phyloP scores from a whole-genome alignment of 2,113 vertebrate genomes.

The Dipodomys merriami region DNA sequence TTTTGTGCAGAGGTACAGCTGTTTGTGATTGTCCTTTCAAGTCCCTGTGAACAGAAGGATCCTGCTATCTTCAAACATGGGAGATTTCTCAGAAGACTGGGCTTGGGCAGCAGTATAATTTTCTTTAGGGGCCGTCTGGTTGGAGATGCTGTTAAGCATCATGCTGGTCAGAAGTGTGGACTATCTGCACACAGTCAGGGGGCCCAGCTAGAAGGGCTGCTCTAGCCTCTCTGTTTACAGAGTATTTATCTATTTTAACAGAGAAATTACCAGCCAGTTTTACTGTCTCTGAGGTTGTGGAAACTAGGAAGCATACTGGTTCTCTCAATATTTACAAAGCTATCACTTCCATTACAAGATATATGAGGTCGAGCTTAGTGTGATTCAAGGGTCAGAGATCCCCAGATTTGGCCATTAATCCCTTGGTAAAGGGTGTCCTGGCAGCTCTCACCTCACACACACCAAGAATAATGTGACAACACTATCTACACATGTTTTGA shows the following conservation, averaged over 20 bases:
- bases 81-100: background rate
- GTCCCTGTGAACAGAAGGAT: background rate
- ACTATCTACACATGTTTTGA: conserved; percentile 31
- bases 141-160: background rate
- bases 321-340: conserved; percentile 57
- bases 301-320: conserved; percentile 18
- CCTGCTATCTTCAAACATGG: background rate
- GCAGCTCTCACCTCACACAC: conserved; percentile 45
- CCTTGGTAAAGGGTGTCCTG: conserved; percentile 23
- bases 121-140: background rate
- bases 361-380: conserved; percentile 45
- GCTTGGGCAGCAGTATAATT: background rate
- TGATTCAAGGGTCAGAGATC: conserved; percentile 58
- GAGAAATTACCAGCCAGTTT: background rate
- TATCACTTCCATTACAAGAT: conserved; percentile 56
- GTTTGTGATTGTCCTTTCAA: background rate
- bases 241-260: background rate
- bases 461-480: conserved; percentile 46
- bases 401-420: conserved; percentile 42
- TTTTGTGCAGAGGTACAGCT: background rate
- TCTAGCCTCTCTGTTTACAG: background rate
- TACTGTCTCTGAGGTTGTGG: conserved; percentile 22
- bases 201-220: too few relatives aligned
- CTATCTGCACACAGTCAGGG: background rate
- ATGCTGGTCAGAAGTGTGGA: background rate